Conservation (phyloP, 2,113 vertebrate species). For the Tautogolabrus adspersus region DNA sequence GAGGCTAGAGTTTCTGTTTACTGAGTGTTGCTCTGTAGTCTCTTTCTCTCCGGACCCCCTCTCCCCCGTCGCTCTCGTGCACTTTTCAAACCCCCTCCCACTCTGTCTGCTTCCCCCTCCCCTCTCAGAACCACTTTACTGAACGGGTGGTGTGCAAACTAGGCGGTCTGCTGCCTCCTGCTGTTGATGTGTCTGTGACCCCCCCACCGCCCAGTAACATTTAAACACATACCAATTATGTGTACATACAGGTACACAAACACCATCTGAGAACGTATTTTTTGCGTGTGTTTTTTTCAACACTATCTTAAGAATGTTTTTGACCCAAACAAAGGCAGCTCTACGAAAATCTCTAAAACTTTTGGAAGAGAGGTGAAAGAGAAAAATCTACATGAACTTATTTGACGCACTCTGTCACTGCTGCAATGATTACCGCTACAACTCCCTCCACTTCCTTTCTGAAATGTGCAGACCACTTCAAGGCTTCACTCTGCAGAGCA, state of each 20-base stretch:
- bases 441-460: conserved; percentile 36
- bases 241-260: conserved; percentile 17
- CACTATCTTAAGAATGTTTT: neutral
- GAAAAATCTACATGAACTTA: neutral
- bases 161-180: conserved; percentile 69
- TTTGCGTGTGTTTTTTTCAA: neutral
- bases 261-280: neutral
- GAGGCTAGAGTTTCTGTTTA: conserved; percentile 51
- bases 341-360: neutral
- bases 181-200: conserved; percentile 58
- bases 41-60: conserved; percentile 60
- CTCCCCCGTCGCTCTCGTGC: conserved; percentile 43
- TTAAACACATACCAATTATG: conserved; percentile 11
- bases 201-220: conserved; percentile 2
- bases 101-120: conserved; percentile 46
- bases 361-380: neutral
- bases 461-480: conserved; percentile 60
- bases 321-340: neutral
- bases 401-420: conserved; percentile 17
- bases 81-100: conserved; percentile 61
- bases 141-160: conserved; percentile 34
- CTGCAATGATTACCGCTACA: conserved; percentile 9
- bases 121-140: conserved; percentile 19
- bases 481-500: conserved; percentile 44
- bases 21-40: conserved; percentile 47